Evolutionary conservation across 2,888 invertebrate species (phyloP), one percentile per base, ranked within the genome.

Genomic region (Morpho helenor): DNA sequence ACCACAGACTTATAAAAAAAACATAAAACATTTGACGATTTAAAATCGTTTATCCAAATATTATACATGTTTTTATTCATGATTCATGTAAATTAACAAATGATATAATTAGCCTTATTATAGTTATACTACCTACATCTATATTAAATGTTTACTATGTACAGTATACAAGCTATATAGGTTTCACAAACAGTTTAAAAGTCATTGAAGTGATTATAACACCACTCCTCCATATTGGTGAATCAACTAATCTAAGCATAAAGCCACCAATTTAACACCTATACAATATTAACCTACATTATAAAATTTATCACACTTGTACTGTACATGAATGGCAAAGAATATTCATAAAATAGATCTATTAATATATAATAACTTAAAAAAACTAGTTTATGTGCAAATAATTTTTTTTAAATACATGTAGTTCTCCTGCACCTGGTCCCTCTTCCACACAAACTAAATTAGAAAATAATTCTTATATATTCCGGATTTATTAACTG

Each of bases 311-410:
- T 82, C 82, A 84, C 82, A 81, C 82, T 84, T 84, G 81, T 84
- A 85, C 82, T 83, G 79, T 81, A 84, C 78, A 83, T 76, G 79
- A 76, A 86, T 86, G 85, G 86, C 84, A 84, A 82, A 80, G 72
- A 75, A 63, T 61, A 61, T 60, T 60, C 54, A 67, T 59, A 60
- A 64, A 57, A 49, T 49, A 53, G 49, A 52, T 31, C 31, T 31
- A 31, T 2, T 31, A 31, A 31, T 31, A 5, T 31, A 31, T 31
- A 31, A 31, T 31, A 31, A 31, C 31, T 31, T 31, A 31, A 31
- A 31, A 31, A 31, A 31, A 31, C 31, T 5, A 31, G 31, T 31
- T 31, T 5, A 31, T 31, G 31, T 31, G 31, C 31, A 31, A 31
- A 31, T 31, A 31, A 5, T 31, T 5, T 48, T 52, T 48, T 55